These are phyloP conservation scores for Acipenser transmontanus DNA, from an alignment of 2,797 vertebrate genomes.

Conservation along the genomic window DNA sequence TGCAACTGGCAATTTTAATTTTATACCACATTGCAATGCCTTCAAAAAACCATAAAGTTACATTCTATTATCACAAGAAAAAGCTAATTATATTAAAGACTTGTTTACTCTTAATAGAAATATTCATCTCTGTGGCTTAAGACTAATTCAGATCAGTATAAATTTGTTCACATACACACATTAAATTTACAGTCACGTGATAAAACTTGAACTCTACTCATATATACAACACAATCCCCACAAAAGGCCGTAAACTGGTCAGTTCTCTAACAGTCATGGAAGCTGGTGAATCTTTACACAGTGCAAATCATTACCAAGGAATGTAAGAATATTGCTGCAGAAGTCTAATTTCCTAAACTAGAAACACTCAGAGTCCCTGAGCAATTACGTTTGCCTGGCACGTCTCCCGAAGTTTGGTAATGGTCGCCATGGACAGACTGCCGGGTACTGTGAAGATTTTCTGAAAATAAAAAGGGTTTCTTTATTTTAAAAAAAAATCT, in stretches of 20 bases:
- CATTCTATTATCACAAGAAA: not conserved
- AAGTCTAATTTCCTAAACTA: not conserved
- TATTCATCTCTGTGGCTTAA: constrained; percentile 8
- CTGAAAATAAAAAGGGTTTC: constrained; percentile 31
- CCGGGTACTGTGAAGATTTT: constrained; percentile 87
- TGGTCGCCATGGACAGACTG: constrained; percentile 68
- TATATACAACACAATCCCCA: not conserved
- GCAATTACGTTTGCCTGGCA: constrained; percentile 57
- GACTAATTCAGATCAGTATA: constrained; percentile 8
- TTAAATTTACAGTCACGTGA: constrained; percentile 10
- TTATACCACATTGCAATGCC: constrained; percentile 5
- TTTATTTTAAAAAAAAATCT: not conserved
- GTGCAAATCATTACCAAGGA: constrained; percentile 46
- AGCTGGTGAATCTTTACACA: constrained; percentile 29
- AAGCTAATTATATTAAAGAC: not conserved
- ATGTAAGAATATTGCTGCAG: constrained; percentile 36
- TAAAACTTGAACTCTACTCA: not conserved
- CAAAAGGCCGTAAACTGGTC: constrained; percentile 35
- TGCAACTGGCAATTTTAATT: not conserved
- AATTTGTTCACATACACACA: not conserved
- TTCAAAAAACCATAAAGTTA: not conserved
- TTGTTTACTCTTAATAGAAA: not conserved
- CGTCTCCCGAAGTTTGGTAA: constrained; percentile 67
- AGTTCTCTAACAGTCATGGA: constrained; percentile 32
- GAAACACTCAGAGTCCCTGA: constrained; percentile 46